Percentiles rank a stretch among this genome's conserved stretches.
phyloP scores from a whole-genome alignment of 1,140 invertebrate species.

The Aphaenogaster rudis region DNA sequence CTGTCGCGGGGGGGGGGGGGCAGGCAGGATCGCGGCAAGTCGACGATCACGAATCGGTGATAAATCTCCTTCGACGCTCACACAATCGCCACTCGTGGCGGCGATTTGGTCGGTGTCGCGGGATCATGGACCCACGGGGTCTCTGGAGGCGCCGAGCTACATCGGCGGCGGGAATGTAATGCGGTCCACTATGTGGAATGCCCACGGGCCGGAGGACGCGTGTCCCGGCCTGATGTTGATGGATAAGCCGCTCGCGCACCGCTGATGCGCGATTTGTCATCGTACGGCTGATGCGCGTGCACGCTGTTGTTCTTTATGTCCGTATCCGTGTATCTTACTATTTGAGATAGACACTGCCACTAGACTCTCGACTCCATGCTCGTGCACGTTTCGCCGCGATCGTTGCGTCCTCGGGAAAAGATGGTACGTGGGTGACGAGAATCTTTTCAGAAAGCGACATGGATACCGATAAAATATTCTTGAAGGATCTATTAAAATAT shows the following conservation, averaged over 20 bases:
- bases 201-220: slow-evolving; percentile 41
- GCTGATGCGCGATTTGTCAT: slow-evolving; percentile 80
- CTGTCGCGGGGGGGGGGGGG: not conserved
- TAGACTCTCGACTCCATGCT: slow-evolving; percentile 5
- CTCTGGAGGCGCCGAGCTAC: slow-evolving; percentile 34
- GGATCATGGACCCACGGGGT: not conserved
- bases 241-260: slow-evolving; percentile 70
- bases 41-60: not conserved
- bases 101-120: slow-evolving; percentile 54
- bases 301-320: slow-evolving; percentile 51
- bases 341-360: slow-evolving; percentile 32
- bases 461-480: not conserved
- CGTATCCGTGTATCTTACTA: slow-evolving; percentile 47
- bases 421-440: not conserved
- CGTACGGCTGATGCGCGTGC: slow-evolving; percentile 65
- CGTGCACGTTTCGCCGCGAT: slow-evolving; percentile 32
- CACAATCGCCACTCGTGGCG: slow-evolving; percentile 52
- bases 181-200: slow-evolving; percentile 52
- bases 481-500: not conserved
- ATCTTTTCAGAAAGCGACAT: not conserved
- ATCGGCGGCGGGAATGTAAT: slow-evolving; percentile 53
- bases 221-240: slow-evolving; percentile 74
- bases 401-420: not conserved
- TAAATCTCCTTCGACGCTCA: slow-evolving; percentile 65
- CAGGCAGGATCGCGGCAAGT: not conserved